Conservation (phyloP, 2,888 invertebrate genomes). For the Cephalotes varians region DNA sequence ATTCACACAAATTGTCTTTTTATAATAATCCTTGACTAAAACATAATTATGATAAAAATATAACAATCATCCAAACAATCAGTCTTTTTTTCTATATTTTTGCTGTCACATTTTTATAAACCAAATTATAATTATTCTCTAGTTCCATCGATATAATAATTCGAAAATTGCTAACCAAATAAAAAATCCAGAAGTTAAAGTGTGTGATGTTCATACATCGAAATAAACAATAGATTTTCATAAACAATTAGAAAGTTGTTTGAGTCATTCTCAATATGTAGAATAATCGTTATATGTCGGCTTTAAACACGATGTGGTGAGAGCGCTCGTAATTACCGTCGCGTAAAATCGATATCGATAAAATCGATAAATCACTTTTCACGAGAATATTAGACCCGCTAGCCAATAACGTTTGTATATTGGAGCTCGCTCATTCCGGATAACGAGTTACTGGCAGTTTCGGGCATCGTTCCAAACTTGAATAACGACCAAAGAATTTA, state of each 20-base stretch:
- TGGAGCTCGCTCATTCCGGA: constrained; percentile 26
- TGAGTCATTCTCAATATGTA: not conserved
- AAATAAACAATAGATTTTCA: constrained; percentile 6
- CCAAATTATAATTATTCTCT: not conserved
- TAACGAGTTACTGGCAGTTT: constrained; percentile 39
- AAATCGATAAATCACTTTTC: constrained; percentile 64
- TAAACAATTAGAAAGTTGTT: constrained; percentile 4
- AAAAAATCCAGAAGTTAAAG: constrained; percentile 6
- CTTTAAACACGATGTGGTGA: constrained; percentile 15
- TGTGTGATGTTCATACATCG: not conserved
- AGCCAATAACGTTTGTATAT: constrained; percentile 58
- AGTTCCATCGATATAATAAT: not conserved
- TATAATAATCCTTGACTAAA: not conserved
- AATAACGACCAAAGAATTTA: constrained; percentile 74
- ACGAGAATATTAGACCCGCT: constrained; percentile 61
- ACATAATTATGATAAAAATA: not conserved
- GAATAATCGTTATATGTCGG: constrained; percentile 1
- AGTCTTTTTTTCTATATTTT: not conserved
- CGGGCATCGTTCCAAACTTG: constrained; percentile 75
- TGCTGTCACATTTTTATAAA: not conserved
- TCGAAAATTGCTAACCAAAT: not conserved
- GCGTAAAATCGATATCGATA: constrained; percentile 54
- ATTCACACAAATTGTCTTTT: constrained; percentile 1
- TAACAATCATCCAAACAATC: too few relatives aligned
- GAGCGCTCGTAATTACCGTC: constrained; percentile 38